Base-by-base conservation (phyloP, 2,797 vertebrate genomes). In the Manis javanica region DNA sequence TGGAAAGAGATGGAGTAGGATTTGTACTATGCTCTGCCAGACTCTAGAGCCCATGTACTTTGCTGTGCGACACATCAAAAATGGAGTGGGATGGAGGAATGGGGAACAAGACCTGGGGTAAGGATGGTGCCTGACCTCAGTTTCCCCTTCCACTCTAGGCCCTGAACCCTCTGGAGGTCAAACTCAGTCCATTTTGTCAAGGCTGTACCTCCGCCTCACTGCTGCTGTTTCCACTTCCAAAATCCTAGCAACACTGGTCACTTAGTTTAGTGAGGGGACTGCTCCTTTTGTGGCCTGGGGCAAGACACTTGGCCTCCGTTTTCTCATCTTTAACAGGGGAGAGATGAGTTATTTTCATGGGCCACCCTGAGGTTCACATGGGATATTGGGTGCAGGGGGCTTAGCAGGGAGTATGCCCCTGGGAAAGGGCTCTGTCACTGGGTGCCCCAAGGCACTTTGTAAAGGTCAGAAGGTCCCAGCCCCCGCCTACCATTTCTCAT, bases 271-370 rank as follows among this genome's bases (percentile, higher is more conserved):
- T 51, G 49, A 75, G 57, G n/a, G 63, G 24, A 66, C 59, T 4
- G 31, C 16, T 72, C 53, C 37, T 57, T 16, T 19, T 88, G 53
- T 34, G n/a, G 42, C n/a, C 57, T 37, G 51, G 49, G 63, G 39
- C 72, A 88, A 88, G 72, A 39, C 21, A 91, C 75, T 66, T 69
- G 72, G 63, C 71, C 39, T 82, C 79, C 19, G 39, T 85, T 89
- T 85, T 46, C 42, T 93, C 87, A 39, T 64, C 93, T 94, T 87
- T 68, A 86, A 59, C 69, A 92, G 72, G 34, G 37, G 5, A 75
- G 69, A 90, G 49, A 77, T 29, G 23, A 53, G 24, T 71, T 46
- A 59, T 81, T 63, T 82, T 74, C 24, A 18, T 7, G 78, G 24
- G 24, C 31, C 10, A 59, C 49, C 1, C 1, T 14, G 24, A 77